Conservation (phyloP, 2,113 vertebrate genomes). For the Herpetotheres cachinnans region DNA sequence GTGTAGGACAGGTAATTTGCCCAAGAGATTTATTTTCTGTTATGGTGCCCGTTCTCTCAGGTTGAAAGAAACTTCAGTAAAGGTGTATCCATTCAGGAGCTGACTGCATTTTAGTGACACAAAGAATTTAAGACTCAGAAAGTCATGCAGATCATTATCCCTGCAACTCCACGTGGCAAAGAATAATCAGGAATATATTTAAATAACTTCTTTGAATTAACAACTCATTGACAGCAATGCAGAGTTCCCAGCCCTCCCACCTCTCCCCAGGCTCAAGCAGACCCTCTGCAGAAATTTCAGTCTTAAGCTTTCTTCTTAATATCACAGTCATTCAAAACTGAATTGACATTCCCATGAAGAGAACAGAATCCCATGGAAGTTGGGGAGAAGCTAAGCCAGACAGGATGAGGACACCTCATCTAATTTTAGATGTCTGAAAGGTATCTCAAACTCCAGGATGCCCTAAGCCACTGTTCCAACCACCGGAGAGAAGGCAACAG, state of each 20-base stretch:
- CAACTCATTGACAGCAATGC: not conserved
- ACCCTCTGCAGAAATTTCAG: not conserved
- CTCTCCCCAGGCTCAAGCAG: not conserved
- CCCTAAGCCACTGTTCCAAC: not conserved
- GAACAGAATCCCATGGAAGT: not conserved
- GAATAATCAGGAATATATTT: not conserved
- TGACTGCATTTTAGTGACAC: not conserved
- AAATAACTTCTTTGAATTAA: not conserved
- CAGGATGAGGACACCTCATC: not conserved
- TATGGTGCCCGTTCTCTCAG: not conserved
- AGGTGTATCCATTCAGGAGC: too few species aligned
- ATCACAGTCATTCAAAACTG: not conserved
- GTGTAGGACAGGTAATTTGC: rapidly evolving
- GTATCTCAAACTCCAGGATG: not conserved
- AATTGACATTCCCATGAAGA: not conserved
- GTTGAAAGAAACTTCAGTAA: not conserved
- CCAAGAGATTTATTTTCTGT: not conserved
- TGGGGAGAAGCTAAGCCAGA: not conserved
- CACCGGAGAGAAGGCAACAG: not conserved
- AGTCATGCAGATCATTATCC: not conserved
- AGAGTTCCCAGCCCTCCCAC: not conserved
- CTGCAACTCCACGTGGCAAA: rapidly evolving
- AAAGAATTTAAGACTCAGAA: not conserved
- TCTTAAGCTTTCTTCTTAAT: not conserved
- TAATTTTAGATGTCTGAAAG: not conserved